Conservation (phyloP, 2,888 invertebrate species). For the Limenitis camilla region DNA sequence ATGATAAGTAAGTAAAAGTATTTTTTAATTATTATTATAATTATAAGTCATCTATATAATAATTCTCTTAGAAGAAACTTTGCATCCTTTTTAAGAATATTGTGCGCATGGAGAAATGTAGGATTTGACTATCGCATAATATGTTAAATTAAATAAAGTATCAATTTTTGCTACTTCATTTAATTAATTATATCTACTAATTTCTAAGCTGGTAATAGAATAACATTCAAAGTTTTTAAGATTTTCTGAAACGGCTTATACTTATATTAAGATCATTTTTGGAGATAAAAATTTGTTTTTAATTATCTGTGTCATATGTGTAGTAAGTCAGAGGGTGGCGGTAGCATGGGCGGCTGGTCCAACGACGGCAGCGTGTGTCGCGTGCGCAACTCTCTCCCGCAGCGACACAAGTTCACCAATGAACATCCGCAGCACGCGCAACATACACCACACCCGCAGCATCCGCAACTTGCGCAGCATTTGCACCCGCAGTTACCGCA, state of each 20-base stretch:
- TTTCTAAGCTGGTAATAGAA: too few relatives aligned
- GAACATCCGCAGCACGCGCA: slow-evolving; percentile 51
- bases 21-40: not conserved
- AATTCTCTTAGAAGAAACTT: too few relatives aligned
- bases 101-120: not conserved
- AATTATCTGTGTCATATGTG: not conserved
- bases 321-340: slow-evolving; percentile 65
- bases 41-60: too few relatives aligned
- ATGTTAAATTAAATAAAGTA: too few relatives aligned
- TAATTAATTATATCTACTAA: too few relatives aligned
- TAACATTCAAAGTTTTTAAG: too few relatives aligned
- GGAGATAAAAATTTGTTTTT: too few relatives aligned
- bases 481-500: slow-evolving; percentile 30
- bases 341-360: slow-evolving; percentile 63
- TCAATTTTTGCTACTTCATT: too few relatives aligned
- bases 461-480: slow-evolving; percentile 34
- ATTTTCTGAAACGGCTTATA: too few relatives aligned
- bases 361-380: slow-evolving; percentile 65
- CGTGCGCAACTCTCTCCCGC: slow-evolving; percentile 59
- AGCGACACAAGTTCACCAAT: slow-evolving; percentile 64
- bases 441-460: slow-evolving; percentile 26
- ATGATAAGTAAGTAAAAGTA: slow-evolving; percentile 52
- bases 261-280: too few relatives aligned
- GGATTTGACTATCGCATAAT: too few relatives aligned
- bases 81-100: not conserved